These are phyloP conservation scores for Platycheirus albimanus DNA, from an alignment of 2,888 invertebrate species.

Conservation along the genomic window DNA sequence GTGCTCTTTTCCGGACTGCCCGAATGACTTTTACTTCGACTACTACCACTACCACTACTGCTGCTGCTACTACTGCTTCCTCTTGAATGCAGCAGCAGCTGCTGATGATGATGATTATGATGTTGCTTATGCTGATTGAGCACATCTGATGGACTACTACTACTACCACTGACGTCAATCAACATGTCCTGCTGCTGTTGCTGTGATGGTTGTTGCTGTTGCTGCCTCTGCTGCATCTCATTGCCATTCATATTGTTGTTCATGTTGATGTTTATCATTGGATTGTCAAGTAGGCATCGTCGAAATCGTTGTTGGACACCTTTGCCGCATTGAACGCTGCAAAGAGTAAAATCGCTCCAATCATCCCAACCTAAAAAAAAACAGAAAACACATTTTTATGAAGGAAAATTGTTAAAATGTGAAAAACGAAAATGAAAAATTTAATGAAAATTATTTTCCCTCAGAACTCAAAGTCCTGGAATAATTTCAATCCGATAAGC, in stretches of 20 bases:
- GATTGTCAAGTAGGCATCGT: slow-evolving; percentile 82
- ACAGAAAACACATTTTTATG: background rate
- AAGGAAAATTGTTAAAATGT: background rate
- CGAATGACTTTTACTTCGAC: slow-evolving; percentile 56
- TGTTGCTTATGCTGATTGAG: slow-evolving; percentile 71
- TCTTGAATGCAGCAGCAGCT: slow-evolving; percentile 56
- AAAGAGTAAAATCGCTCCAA: slow-evolving; percentile 83
- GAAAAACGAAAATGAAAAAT: slow-evolving; percentile 6
- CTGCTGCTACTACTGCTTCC: slow-evolving; percentile 41
- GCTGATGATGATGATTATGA: slow-evolving; percentile 62
- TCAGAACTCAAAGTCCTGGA: background rate
- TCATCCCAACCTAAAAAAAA: slow-evolving; percentile 81
- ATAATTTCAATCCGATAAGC: slow-evolving; percentile 48
- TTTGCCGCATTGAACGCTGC: slow-evolving; percentile 82
- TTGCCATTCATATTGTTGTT: slow-evolving; percentile 77
- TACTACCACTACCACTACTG: slow-evolving; percentile 3
- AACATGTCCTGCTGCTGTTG: slow-evolving; percentile 43
- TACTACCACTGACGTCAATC: slow-evolving; percentile 49
- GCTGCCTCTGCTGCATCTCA: slow-evolving; percentile 73
- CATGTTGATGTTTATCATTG: slow-evolving; percentile 81
- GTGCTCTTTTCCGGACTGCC: slow-evolving; percentile 61
- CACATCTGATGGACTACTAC: slow-evolving; percentile 52
- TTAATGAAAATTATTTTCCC: slow-evolving; percentile 5
- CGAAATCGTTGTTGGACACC: slow-evolving; percentile 83
- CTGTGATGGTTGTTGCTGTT: slow-evolving; percentile 59